These are phyloP conservation scores for Lindbergichthys nudifrons DNA, from an alignment of 2,797 vertebrate species.

Conservation along the genomic window DNA sequence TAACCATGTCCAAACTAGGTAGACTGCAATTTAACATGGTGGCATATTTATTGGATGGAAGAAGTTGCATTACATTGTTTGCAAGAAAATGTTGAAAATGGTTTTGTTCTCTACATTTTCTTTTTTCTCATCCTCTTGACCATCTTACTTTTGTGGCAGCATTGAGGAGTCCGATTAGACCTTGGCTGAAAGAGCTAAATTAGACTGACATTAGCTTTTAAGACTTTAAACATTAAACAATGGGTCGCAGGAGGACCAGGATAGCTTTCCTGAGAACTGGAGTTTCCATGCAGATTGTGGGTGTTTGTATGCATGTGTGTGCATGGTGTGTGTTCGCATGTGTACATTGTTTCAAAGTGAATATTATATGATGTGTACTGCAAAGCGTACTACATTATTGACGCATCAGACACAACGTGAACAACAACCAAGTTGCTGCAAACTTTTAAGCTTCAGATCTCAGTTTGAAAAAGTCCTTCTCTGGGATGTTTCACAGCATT, in stretches of 20 bases:
- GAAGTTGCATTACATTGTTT: neutral
- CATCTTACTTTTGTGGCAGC: neutral
- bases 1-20: neutral
- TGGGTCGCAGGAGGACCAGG: constrained; percentile 16
- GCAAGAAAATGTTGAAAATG: neutral
- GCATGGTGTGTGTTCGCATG: neutral
- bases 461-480: constrained; percentile 14
- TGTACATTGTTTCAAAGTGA: neutral
- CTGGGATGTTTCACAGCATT: constrained; percentile 18
- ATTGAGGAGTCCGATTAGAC: constrained; percentile 7
- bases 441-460: constrained; percentile 5
- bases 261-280: constrained; percentile 28
- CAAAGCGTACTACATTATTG: neutral
- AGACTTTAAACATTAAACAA: constrained; percentile 34
- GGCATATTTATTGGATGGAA: neutral
- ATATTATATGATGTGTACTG: neutral
- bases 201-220: constrained; percentile 30
- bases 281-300: constrained; percentile 12
- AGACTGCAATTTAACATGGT: neutral
- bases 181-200: constrained; percentile 23
- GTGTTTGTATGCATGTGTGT: neutral
- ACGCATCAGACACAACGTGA: neutral
- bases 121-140: constrained; percentile 14
- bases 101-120: constrained; percentile 2
- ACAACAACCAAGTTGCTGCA: neutral